These are phyloP conservation scores for Microchrysa polita DNA, from an alignment of 2,888 invertebrate species.

Conservation along the genomic window DNA sequence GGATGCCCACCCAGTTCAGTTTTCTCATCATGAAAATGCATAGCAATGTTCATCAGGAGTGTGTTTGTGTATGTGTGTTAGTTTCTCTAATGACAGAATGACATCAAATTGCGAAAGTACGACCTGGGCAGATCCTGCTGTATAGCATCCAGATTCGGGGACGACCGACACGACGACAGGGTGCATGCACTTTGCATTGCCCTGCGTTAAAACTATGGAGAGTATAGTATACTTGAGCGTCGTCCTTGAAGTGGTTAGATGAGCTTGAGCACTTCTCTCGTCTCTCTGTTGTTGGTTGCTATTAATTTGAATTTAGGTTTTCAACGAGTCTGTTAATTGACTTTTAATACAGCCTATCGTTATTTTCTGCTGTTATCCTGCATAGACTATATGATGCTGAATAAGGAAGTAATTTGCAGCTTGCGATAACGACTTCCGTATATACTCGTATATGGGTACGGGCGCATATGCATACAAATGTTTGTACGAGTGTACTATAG, in stretches of 20 bases:
- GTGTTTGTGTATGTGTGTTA: no score
- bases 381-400: no score
- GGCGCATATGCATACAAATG: no score
- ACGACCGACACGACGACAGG: not conserved
- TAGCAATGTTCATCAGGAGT: not conserved
- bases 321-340: constrained; percentile 30
- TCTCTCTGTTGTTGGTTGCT: constrained; percentile 12
- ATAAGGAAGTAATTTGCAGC: constrained; percentile 32
- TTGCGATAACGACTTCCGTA: constrained; percentile 33
- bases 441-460: no score
- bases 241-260: no score
- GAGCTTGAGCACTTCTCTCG: no score
- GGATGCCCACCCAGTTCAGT: no score
- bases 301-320: constrained; percentile 37
- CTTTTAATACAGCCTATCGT: constrained; percentile 37
- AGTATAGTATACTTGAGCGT: no score
- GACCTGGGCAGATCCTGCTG: no score
- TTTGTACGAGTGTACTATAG: not conserved
- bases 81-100: constrained; percentile 4
- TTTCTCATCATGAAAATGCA: no score
- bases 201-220: no score
- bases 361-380: constrained; percentile 32
- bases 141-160: no score
- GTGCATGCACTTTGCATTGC: not conserved
- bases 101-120: constrained; percentile 28